Percentiles rank a stretch among this genome's conserved stretches.
These are phyloP conservation scores for Tarsius wallacei DNA, from an alignment of 2,797 vertebrate genomes.

Conservation along the genomic window DNA sequence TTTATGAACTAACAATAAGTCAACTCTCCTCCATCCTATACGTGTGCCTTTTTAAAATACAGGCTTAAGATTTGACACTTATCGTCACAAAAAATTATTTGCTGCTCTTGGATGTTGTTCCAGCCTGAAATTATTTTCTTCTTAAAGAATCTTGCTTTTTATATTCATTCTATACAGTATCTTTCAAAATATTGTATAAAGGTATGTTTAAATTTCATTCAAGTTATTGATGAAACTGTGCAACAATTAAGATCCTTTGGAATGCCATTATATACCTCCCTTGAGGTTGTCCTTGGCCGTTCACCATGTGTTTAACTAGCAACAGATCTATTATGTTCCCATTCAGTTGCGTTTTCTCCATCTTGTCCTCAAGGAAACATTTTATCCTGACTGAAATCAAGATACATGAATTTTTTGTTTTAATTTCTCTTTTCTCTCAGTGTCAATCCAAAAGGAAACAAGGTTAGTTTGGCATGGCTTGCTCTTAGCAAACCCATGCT, in stretches of 20 bases:
- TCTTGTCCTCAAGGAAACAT: constrained; percentile 31
- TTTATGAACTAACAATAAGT: constrained; percentile 30
- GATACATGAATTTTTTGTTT: background rate
- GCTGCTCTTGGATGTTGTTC: background rate
- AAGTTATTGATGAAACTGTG: background rate
- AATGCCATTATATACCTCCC: background rate
- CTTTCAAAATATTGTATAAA: constrained; percentile 10
- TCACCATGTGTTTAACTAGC: background rate
- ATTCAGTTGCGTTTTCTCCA: background rate
- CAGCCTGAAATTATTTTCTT: background rate
- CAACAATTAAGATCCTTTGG: background rate
- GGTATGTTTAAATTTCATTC: background rate
- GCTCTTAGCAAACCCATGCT: constrained; percentile 63
- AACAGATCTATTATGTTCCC: background rate
- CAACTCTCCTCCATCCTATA: background rate
- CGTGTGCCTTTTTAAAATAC: background rate
- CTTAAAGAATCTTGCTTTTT: background rate
- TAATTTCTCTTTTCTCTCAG: constrained; percentile 12
- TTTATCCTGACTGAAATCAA: constrained; percentile 64
- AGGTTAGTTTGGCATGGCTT: constrained; percentile 39
- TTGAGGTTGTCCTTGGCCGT: background rate
- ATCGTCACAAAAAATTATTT: constrained; percentile 32
- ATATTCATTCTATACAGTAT: background rate
- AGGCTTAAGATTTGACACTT: constrained; percentile 14
- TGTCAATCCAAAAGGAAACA: constrained; percentile 17